Percentiles rank a stretch among this genome's conserved stretches.
Conservation (phyloP, 2,113 vertebrate genomes). For the Choloepus hoffmanni region DNA sequence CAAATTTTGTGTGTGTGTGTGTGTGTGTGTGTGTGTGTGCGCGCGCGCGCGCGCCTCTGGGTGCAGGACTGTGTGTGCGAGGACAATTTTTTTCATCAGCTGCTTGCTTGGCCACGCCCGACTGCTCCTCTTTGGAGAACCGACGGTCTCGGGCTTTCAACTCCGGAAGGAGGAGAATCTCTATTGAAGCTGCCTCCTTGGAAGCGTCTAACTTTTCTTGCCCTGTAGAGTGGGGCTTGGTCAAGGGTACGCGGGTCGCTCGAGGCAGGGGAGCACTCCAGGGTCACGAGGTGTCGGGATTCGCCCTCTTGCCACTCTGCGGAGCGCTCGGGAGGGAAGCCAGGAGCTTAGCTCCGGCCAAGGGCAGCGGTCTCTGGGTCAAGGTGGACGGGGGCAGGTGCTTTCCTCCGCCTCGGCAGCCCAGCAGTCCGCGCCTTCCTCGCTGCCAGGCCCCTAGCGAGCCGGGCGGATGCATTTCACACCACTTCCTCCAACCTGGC, state of each 20-base stretch:
- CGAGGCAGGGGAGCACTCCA: background rate
- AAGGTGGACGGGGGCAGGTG: slow-evolving; percentile 71
- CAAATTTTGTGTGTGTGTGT: background rate
- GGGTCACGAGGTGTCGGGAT: background rate
- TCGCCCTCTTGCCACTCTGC: background rate
- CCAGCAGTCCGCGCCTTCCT: background rate
- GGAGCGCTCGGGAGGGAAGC: background rate
- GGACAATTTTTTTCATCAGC: slow-evolving; percentile 65
- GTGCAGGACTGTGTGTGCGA: slow-evolving; percentile 3
- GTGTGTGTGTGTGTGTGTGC: background rate
- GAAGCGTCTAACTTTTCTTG: background rate
- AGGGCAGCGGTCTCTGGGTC: background rate
- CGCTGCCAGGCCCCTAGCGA: background rate
- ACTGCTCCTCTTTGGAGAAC: slow-evolving; percentile 46
- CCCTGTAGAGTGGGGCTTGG: background rate
- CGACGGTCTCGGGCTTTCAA: slow-evolving; percentile 55
- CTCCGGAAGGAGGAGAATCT: slow-evolving; percentile 46
- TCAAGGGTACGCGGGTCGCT: background rate
- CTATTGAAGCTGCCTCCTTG: background rate
- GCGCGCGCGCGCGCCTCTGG: background rate
- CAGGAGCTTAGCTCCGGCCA: rapidly evolving
- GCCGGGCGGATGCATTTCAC: rapidly evolving
- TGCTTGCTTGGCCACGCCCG: slow-evolving; percentile 30
- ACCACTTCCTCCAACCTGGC: background rate
- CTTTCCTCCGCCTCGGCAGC: background rate